Evolutionary conservation across 2,113 vertebrate species (phyloP), one percentile per base, ranked within the genome.

Genomic region (Lophius piscatorius): DNA sequence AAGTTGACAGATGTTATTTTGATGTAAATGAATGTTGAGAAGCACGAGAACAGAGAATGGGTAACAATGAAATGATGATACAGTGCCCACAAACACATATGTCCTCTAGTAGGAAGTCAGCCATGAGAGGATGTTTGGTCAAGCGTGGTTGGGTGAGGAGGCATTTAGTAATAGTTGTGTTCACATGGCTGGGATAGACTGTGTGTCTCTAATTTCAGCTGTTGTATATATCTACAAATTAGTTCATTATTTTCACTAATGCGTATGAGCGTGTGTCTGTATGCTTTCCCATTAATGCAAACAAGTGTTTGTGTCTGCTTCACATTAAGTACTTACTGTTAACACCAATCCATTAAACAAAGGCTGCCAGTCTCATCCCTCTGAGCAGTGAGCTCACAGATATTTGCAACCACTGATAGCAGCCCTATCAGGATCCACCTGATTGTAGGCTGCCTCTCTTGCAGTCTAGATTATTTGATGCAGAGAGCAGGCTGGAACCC

Each of bases 1-100:
- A 86, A 59, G 77, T 74, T 75, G 81, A 86, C 91, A 92, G 91
- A 92, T 92, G 91, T 92, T 90, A 89, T 91, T 91, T 88, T 91
- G 88, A 89, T 87, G 78, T 71, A 67, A 36, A 68, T 73, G 81
- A 77, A 69, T 58, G 58, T 52, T 63, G 71, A 47, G 68, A 68
- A 70, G 76, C 61, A 88, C 80, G 80, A 70, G 84, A 76, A 82
- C 82, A 86, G 60, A 78, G 40, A 76, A 36, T 23, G 60, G 55
- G 70, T 69, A 80, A 87, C 75, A 81, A 84, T 80, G 23, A 28
- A 68, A 70, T 64, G 50, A 63, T 39, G 4, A 54, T 29, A 49
- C 29, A 44, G 8, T 9, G 9, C 59, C 33, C 40, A 40, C 38
- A 44, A 47, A 63, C 36, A 58, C 45, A 63, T 17, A 39, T 45